Evolutionary conservation across 2,888 invertebrate genomes (phyloP), one percentile per base, ranked within the genome.

Genomic region (Dyspetes luteomarginatus): DNA sequence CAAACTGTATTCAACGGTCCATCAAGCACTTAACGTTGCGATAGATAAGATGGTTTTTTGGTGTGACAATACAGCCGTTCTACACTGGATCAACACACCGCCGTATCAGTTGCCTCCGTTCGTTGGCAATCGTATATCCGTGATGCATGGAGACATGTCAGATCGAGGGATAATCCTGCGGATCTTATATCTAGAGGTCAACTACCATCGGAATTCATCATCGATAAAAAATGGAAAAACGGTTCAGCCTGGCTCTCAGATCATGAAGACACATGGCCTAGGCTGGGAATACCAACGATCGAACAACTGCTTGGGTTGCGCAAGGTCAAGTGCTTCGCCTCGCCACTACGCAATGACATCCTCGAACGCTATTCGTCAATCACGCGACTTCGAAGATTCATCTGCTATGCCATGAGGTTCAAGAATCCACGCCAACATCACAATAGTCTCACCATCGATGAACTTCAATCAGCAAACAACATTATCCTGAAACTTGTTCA

Each of bases 141-240:
- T 0, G 24, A 9, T 17, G 24, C 55, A 12, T 85, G 84, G 84
- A 24, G 58, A 1, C 82, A 85, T 22, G 78, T 83, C 1, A 48
- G 65, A 3, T 69, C 83, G 0, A 9, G 28, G 3, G 78, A 83
- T 4, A 85, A 86, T 65, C 85, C 82, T 0, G 84, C 84, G 1
- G 85, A 85, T 52, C 28, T 77, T 0, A 12, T 73, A 1, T 84
- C 82, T 9, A 30, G 81, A 50, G 84, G 82, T 3, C 78, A 75
- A 26, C 7, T 64, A 0, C 58, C 52, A 1, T 5, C 17, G 4
- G 43, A 65, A 3, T 78, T 73, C 2, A 3, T 65, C 1, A 7
- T 56, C 2, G 50, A 55, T 2, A 3, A 9, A 3, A 43, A 55
- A n/a, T 65, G 65, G 71, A 52, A 71, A 19, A 22, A 73, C 7